A percentile compares a stretch with the other conserved stretches of the same genome.
Evolutionary conservation across 2,113 vertebrate genomes (phyloP).

Genomic region (Anthoscopus minutus): DNA sequence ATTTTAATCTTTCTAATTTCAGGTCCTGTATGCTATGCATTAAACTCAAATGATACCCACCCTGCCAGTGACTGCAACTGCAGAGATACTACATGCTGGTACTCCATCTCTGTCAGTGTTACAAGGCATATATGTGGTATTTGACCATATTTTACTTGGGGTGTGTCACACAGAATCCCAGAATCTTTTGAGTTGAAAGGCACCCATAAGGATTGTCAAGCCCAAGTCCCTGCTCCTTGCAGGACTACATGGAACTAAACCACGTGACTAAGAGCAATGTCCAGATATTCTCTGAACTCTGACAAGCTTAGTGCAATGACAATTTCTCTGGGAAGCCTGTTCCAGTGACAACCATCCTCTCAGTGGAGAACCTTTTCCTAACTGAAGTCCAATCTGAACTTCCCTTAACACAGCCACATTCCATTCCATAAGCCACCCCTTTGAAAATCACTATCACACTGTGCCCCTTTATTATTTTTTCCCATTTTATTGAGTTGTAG

Average conservation of each 20-base stretch:
- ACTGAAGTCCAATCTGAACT: not conserved
- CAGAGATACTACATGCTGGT: not conserved
- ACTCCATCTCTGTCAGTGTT: not conserved
- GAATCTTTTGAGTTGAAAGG: not conserved
- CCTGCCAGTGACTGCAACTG: not conserved
- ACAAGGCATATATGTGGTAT: not conserved
- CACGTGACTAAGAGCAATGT: not conserved
- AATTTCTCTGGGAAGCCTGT: not conserved
- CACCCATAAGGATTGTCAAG: not conserved
- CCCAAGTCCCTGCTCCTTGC: not conserved
- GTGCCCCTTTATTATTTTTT: fast-evolving
- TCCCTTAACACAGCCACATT: not conserved
- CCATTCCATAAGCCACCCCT: not conserved
- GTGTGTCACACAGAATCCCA: not conserved
- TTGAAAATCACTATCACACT: not conserved
- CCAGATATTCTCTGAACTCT: not conserved
- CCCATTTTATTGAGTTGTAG: not conserved
- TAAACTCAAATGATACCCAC: not conserved
- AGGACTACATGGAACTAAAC: not conserved
- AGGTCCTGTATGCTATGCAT: not conserved
- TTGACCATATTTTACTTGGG: not conserved
- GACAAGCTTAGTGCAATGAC: not conserved
- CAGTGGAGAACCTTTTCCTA: not conserved
- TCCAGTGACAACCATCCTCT: not conserved
- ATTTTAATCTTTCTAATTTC: not conserved